Evolutionary conservation across 2,888 invertebrate genomes (phyloP), one percentile per base, ranked within the genome.

Genomic region (Eristalinus sepulchralis): DNA sequence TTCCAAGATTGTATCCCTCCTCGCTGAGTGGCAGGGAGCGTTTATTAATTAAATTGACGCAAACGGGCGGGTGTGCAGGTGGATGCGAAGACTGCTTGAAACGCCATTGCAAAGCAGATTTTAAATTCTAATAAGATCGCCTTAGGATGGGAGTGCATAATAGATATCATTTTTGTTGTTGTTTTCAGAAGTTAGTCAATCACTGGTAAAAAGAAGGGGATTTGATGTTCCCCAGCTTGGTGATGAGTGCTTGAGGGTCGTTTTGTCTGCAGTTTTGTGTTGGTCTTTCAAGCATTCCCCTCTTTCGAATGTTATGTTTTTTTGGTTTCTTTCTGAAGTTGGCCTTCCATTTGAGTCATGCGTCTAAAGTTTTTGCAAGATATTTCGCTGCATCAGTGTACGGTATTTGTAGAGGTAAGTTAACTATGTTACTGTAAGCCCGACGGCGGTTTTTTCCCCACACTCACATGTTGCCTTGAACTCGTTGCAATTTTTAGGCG

Each of bases 41-140:
- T 80, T 67, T 73, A 80, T 80, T 80, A 80, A 80, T 80, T 80
- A 80, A 80, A 72, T 72, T 55, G 67, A 64, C 47, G 60, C 36
- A 2, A 8, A n/a, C 8, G 53, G 55, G 36, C 27, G 20, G 34
- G 34, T 27, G 34, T 62, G 20, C 57, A 17, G 47, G 5, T 13
- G 34, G 24, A 0, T 17, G 22, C 0, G 31, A 20, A 11, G 33
- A n/a, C 34, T 53, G 27, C 22, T 0, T 10, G 4, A 22, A 55
- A 22, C 1, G 20, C 20, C 10, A 2, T 4, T 55, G 8, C 22
- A 2, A 55, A 24, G 57, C 13, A 24, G 57, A 24, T 24, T 24
- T 24, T 57, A n/a, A 22, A 57, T 13, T 57, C 57, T 24, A 57
- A 27, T 24, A 24, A 57, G 24, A 57, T 11, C 24, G 24, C 57